Base-by-base conservation (phyloP, 2,888 invertebrate species). In the Dynastes maya region DNA sequence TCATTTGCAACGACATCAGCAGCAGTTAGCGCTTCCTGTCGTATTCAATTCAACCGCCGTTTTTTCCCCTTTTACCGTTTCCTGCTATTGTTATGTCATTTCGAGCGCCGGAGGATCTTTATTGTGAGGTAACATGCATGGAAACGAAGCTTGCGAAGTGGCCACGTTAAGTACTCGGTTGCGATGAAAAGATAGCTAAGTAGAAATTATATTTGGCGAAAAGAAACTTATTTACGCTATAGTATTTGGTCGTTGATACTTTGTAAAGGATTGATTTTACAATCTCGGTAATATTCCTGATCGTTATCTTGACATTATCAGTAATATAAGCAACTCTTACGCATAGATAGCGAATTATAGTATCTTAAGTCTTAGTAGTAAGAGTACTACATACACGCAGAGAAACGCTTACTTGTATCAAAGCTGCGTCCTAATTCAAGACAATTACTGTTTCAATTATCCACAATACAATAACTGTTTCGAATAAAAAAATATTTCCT, bases 1-100 rank as follows among this genome's bases (percentile, higher is more conserved):
- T 76, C 77, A 79, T 80, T 80, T 77, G 79, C 55, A 79, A 77
- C 51, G 51, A 70, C 45, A 45, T 45, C 55, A 58, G 8, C 58
- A 72, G 61, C 58, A 63, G 72, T 74, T 61, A 63, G 61, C 61
- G 55, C 22, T 74, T 74, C 61, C 72, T 32, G 61, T 61, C 27
- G 40, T 74, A 61, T 61, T 74, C 72, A 74, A 74, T 61, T 45
- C 61, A 61, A 74, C 45, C 40, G 58, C 6, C 72, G 22, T 37
- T 71, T 74, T 61, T 68, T 74, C 61, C 45, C 40, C 27, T 61
- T 61, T 72, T 45, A 63, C 45, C 58, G 13, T 74, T 74, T 74
- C 72, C 72, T 58, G 72, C 58, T 72, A 72, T 74, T 74, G 72
- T 74, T 45, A 61, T 61, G 61, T 74, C 45, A 74, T 27, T 45